phyloP scores from a whole-genome alignment of 2,888 invertebrate genomes.

The Helleia helle region DNA sequence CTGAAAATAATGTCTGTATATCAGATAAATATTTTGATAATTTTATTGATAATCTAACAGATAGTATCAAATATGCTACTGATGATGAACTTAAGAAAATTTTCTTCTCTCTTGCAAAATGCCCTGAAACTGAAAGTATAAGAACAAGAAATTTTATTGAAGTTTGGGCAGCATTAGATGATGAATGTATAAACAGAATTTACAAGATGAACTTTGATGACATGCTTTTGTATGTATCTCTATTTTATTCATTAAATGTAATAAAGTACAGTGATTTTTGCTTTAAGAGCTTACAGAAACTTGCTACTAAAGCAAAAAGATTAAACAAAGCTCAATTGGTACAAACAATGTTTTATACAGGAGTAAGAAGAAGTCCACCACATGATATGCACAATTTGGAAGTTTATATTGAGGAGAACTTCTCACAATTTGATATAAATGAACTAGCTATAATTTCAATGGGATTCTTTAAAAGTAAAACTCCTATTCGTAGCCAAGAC shows the following conservation, averaged over 20 bases:
- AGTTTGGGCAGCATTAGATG: slow-evolving; percentile 80
- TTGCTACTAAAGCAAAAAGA: slow-evolving; percentile 71
- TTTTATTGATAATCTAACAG: slow-evolving; percentile 56
- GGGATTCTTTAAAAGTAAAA: slow-evolving; percentile 86
- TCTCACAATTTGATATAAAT: slow-evolving; percentile 73
- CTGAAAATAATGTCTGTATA: slow-evolving; percentile 41
- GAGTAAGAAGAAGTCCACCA: slow-evolving; percentile 69
- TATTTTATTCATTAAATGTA: slow-evolving; percentile 77
- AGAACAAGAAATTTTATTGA: slow-evolving; percentile 75
- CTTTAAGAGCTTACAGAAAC: slow-evolving; percentile 62
- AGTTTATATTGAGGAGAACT: slow-evolving; percentile 58
- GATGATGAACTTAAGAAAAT: slow-evolving; percentile 73
- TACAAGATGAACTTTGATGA: slow-evolving; percentile 67
- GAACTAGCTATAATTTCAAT: slow-evolving; percentile 82
- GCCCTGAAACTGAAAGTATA: slow-evolving; percentile 66
- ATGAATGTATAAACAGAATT: slow-evolving; percentile 68
- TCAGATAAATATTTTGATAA: slow-evolving; percentile 48
- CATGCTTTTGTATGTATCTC: slow-evolving; percentile 73
- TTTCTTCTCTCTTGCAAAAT: slow-evolving; percentile 61
- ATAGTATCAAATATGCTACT: slow-evolving; percentile 66
- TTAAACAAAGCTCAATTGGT: slow-evolving; percentile 77
- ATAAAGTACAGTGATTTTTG: slow-evolving; percentile 72
- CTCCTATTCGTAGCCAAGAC: slow-evolving; percentile 67
- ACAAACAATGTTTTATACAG: slow-evolving; percentile 79
- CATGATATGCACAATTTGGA: slow-evolving; percentile 80